Conservation (phyloP, 2,888 invertebrate species). For the Oxycera nigricornis region DNA sequence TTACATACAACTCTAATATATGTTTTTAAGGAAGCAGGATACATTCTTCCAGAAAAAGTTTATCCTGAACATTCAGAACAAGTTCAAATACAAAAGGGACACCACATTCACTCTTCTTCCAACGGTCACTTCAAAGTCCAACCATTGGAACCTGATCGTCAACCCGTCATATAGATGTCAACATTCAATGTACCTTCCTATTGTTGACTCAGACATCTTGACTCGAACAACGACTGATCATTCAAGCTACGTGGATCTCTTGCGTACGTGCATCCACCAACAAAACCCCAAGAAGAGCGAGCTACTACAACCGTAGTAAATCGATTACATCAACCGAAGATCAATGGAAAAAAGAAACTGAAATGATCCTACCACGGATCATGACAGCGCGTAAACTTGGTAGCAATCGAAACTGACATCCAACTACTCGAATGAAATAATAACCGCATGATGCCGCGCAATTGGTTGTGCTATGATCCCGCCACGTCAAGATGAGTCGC, state of each 20-base stretch:
- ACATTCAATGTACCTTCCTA: not conserved
- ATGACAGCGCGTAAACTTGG: conserved; percentile 39
- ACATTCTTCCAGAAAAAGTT: too few relatives aligned
- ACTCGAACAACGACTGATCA: not conserved
- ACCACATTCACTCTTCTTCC: not conserved
- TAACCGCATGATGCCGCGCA: conserved; percentile 16
- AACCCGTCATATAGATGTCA: not conserved
- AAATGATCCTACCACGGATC: conserved; percentile 28
- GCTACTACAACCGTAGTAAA: not conserved
- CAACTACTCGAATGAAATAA: conserved; percentile 19
- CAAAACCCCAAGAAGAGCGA: not conserved
- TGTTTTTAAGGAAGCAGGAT: too few relatives aligned
- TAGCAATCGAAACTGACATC: conserved; percentile 36
- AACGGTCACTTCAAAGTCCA: not conserved
- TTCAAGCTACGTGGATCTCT: not conserved
- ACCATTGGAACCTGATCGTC: not conserved
- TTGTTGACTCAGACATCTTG: not conserved
- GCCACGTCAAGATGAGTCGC: not conserved
- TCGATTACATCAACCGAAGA: not conserved
- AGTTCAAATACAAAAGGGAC: too few relatives aligned
- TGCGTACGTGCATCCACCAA: not conserved
- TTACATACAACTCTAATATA: too few relatives aligned
- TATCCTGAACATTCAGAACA: too few relatives aligned
- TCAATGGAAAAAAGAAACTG: not conserved
- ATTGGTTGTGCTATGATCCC: not conserved